phyloP scores from a whole-genome alignment of 2,113 vertebrate species.

The Brachyhypopomus occidentalis region DNA sequence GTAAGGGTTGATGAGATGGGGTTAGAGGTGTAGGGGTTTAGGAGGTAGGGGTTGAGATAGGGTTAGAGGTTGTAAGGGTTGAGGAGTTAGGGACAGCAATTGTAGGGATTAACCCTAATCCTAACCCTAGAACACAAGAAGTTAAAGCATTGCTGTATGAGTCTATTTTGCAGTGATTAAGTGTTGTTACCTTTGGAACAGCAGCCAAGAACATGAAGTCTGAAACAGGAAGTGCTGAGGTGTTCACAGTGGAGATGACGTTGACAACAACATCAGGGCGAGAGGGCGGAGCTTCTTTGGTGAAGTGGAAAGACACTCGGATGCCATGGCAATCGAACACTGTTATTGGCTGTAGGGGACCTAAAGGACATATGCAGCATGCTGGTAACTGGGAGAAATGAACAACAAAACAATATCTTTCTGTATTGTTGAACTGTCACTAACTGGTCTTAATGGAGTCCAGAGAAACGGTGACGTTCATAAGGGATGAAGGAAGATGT shows the following conservation, averaged over 20 bases:
- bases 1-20: too few species aligned
- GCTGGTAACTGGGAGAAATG: not conserved
- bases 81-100: too few species aligned
- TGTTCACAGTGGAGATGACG: constrained; percentile 85
- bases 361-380: constrained; percentile 62
- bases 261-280: constrained; percentile 77
- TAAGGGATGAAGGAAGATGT: constrained; percentile 60
- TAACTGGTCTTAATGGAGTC: constrained; percentile 80
- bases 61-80: not conserved
- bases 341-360: constrained; percentile 75
- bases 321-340: constrained; percentile 78
- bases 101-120: too few species aligned
- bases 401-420: too few species aligned
- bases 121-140: too few species aligned
- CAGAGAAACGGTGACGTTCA: constrained; percentile 79
- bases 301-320: constrained; percentile 83
- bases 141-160: too few species aligned
- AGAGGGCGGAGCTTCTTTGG: constrained; percentile 67
- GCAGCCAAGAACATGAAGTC: constrained; percentile 83
- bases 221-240: constrained; percentile 74
- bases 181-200: constrained; percentile 82
- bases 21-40: too few species aligned
- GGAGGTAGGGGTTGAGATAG: too few species aligned
- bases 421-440: constrained; percentile 44
- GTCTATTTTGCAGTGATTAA: not conserved